Evolutionary conservation across 1,140 invertebrate genomes (phyloP).

Genomic region (Asobara japonica): DNA sequence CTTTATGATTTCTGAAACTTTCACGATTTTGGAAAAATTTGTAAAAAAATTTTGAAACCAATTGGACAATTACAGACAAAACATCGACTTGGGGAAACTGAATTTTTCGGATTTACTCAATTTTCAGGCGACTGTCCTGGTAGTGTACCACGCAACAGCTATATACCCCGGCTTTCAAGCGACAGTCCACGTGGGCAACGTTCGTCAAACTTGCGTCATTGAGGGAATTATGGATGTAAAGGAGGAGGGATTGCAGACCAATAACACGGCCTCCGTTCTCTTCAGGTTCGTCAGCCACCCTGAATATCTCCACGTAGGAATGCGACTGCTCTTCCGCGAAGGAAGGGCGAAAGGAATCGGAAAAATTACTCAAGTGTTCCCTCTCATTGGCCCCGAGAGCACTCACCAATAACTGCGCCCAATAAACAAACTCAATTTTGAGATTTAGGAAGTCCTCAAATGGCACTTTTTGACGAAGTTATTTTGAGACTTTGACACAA

Average conservation of each 20-base stretch:
- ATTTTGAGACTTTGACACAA: too few relatives aligned
- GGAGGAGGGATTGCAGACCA: conserved; percentile 74
- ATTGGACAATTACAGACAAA: too few relatives aligned
- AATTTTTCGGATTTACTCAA: conserved; percentile 41
- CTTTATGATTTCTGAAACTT: too few relatives aligned
- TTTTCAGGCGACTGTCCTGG: conserved; percentile 82
- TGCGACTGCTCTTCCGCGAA: conserved; percentile 87
- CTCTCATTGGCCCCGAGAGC: conserved; percentile 60
- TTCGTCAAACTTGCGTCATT: conserved; percentile 92
- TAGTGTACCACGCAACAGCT: conserved; percentile 84
- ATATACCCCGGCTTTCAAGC: conserved; percentile 92
- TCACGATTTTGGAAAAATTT: too few relatives aligned
- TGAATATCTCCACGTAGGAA: conserved; percentile 90
- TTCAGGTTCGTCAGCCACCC: conserved; percentile 91
- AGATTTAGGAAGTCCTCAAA: too few relatives aligned
- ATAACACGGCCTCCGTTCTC: conserved; percentile 85
- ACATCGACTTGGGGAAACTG: background rate
- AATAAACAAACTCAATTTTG: too few relatives aligned
- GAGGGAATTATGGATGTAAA: conserved; percentile 73
- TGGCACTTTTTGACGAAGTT: background rate
- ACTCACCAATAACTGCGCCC: conserved; percentile 35
- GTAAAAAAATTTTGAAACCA: too few relatives aligned
- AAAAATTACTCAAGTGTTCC: conserved; percentile 87
- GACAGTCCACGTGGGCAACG: conserved; percentile 94
- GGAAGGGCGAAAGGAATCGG: conserved; percentile 91